Evolutionary conservation across 2,888 invertebrate genomes (phyloP), one percentile per base, ranked within the genome.

Genomic region (Tetrapedia diversipes): DNA sequence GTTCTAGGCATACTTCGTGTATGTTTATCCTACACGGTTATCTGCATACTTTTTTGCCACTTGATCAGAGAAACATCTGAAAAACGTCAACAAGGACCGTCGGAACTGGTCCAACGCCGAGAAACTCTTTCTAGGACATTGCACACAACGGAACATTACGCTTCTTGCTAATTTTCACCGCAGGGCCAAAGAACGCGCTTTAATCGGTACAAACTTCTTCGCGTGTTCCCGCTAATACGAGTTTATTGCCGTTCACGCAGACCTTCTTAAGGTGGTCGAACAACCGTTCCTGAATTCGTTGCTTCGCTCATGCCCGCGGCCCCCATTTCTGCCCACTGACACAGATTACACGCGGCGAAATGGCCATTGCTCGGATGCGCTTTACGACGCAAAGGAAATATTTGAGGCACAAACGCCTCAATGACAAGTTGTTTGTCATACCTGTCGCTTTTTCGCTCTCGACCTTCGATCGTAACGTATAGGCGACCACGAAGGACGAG

Each of bases 241-340:
- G 19, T 77, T 77, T 74, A 74, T 64, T 29, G 56, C 11, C 11
- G 68, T 59, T 41, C 19, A 54, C 22, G 22, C 43, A 8, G 61
- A n/a, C n/a, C n/a, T 37, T 24, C 24, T 37, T 11, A 43, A 29
- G 57, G 34, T 60, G 39, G 24, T 27, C 39, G 19, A 32, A 32
- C 32, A 8, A 47, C 7, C 49, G 43, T 69, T 63, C 51, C n/a
- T 37, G 27, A 64, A 66, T 37, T 65, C 53, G 39, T 57, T 47
- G 39, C 61, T 72, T 56, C 16, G 27, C 53, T 53, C 29, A 19
- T 16, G 0, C 19, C n/a, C 14, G 19, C 19, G 43, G 34, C 6
- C 34, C 8, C 45, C 41, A 67, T 74, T 77, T 82, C 76, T 78
- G 11, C 69, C 77, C 53, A 77, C 59, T 82, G 83, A 69, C 83